Percentiles rank a stretch among this genome's conserved stretches.
Evolutionary conservation across 2,888 invertebrate species (phyloP).

Genomic region (Thecophora atra): DNA sequence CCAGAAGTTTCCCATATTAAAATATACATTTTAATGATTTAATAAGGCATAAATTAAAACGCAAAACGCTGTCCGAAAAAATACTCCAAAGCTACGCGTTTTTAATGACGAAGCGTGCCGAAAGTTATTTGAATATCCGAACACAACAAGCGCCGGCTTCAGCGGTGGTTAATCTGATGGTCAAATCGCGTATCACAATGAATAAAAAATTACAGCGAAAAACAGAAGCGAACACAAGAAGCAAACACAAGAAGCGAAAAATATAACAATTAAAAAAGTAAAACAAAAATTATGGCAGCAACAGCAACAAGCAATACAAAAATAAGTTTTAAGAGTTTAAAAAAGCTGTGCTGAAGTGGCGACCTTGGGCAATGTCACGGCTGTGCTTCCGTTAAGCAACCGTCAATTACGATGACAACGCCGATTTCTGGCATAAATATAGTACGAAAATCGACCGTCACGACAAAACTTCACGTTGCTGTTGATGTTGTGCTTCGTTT

Average conservation of each 20-base stretch:
- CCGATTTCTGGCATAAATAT: not conserved
- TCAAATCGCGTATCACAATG: not conserved
- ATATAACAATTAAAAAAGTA: constrained; percentile 15
- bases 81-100: too few relatives aligned
- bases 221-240: not conserved
- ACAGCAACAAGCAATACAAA: not conserved
- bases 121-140: too few relatives aligned
- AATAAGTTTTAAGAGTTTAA: not conserved
- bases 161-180: too few relatives aligned
- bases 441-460: not conserved
- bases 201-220: not conserved
- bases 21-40: not conserved
- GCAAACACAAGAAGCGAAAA: not conserved
- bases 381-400: constrained; percentile 39
- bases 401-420: not conserved
- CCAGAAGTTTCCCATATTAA: too few relatives aligned
- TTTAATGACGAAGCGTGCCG: too few relatives aligned
- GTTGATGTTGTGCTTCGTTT: not conserved
- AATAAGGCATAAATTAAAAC: not conserved
- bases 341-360: constrained; percentile 28
- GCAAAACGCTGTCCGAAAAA: not conserved
- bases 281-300: not conserved
- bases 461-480: constrained; percentile 4
- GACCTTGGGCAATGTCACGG: constrained; percentile 55
- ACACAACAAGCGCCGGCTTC: too few relatives aligned